Evolutionary conservation across 1,140 invertebrate genomes (phyloP).

Genomic region (Zaprionus tsacasi): DNA sequence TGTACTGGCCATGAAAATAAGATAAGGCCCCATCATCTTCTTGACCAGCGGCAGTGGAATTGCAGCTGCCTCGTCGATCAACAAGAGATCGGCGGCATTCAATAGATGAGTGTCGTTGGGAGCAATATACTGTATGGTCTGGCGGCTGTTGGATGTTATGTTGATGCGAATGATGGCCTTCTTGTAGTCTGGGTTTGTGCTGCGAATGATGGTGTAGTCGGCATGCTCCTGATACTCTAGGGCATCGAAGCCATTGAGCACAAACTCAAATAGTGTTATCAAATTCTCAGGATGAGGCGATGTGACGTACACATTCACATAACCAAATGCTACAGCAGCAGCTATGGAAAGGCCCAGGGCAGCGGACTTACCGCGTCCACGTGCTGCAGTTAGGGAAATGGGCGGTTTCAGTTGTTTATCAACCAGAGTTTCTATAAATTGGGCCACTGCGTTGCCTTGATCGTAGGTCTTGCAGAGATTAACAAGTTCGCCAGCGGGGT

Average conservation of each 20-base stretch:
- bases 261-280: conserved; percentile 98
- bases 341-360: conserved; percentile 97
- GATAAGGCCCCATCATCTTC: conserved; percentile 94
- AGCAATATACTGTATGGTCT: conserved; percentile 99
- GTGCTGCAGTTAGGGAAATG: conserved; percentile 96
- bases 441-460: conserved; percentile 96
- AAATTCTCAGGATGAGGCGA: conserved; percentile 99
- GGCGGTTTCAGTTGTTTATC: conserved; percentile 94
- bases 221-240: conserved; percentile 98
- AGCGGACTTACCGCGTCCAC: conserved; percentile 99
- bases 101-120: conserved; percentile 95
- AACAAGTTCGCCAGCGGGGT: conserved; percentile 95
- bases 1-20: conserved; percentile 98
- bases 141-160: conserved; percentile 95
- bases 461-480: conserved; percentile 97
- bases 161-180: conserved; percentile 98
- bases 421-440: conserved; percentile 97
- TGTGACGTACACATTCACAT: conserved; percentile 99
- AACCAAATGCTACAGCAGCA: conserved; percentile 93
- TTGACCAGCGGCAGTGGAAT: conserved; percentile 98
- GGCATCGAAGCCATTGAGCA: conserved; percentile 98
- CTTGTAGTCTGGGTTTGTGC: conserved; percentile 98
- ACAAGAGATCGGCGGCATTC: conserved; percentile 96
- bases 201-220: conserved; percentile 98
- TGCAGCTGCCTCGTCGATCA: conserved; percentile 99